Evolutionary conservation across 1,140 invertebrate genomes (phyloP).

Genomic region (Halesus radiatus): DNA sequence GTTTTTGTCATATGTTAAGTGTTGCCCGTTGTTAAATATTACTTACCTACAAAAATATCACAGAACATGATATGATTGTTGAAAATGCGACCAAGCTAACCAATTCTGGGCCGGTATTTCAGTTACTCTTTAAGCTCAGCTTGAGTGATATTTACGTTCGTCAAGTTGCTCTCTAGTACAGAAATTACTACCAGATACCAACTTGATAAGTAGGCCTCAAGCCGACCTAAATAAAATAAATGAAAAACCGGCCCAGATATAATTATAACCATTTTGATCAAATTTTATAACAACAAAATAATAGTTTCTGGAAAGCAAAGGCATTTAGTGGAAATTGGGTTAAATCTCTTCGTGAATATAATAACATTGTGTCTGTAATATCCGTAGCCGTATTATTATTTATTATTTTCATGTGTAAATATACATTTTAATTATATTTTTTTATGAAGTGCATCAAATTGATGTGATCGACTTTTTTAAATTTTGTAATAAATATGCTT

Average conservation of each 20-base stretch:
- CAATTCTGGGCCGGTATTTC: no score
- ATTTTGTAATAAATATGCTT: constrained; percentile 57
- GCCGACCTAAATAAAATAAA: no score
- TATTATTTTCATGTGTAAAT: constrained; percentile 48
- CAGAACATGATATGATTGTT: background rate
- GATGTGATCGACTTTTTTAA: constrained; percentile 54
- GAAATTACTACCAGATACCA: no score
- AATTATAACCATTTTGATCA: background rate
- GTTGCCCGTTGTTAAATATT: background rate
- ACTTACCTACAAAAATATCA: background rate
- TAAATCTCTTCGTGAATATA: background rate
- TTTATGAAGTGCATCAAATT: constrained; percentile 54
- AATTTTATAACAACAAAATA: background rate
- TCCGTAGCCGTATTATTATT: constrained; percentile 43
- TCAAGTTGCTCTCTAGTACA: no score
- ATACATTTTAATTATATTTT: constrained; percentile 40
- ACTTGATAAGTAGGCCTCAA: no score
- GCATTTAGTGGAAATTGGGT: background rate
- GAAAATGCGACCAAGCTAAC: background rate
- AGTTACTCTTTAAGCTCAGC: no score
- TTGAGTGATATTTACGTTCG: no score
- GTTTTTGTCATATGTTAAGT: background rate
- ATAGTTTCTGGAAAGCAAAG: background rate
- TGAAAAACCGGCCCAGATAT: no score
- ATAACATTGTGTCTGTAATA: background rate